Evolutionary conservation across 2,797 vertebrate species (phyloP), one percentile per base, ranked within the genome.

Genomic region (Micromesistius poutassou): DNA sequence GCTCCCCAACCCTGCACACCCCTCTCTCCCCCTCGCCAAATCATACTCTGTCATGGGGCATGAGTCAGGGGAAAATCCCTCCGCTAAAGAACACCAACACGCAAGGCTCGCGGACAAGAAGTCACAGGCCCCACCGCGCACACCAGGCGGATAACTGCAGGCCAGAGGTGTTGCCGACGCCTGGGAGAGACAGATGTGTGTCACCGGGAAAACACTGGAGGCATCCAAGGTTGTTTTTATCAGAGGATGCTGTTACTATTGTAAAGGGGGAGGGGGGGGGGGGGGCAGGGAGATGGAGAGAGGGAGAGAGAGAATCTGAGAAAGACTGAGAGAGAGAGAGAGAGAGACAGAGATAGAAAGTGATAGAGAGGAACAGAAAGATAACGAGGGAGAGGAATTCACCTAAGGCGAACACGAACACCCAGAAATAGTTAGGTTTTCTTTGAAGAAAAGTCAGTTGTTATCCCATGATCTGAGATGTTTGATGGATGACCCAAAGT

Each of bases 31-130:
- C 76, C 82, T 83, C 19, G 5, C 82, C 78, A 85, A 83, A 90
- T 88, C 83, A 80, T 84, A 87, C 82, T 76, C 77, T 84, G 87
- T 86, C 84, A 84, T 38, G 13, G 75, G 13, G 74, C 71, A 2
- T 87, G 86, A 90, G 83, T 89, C 85, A 85, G 78, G 78, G 86
- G 85, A 89, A 87, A 86, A 62, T 82, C 82, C 86, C 81, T 30
- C 79, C 38, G 83, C 77, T 80, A 81, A 78, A 78, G 73, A 71
- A 76, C 73, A 62, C 71, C 0, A 76, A 71, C 78, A 86, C 80
- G 73, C 87, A 85, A 86, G 86, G 79, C 81, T 76, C 46, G 74
- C 22, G 22, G 50, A 62, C 50, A 62, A n/a, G 50, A 62, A 62
- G 50, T 62, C 50, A 62, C 50, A 62, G 50, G 50, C 50, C 50